A percentile compares a stretch with the other conserved stretches of the same genome.
Conservation (phyloP, 2,797 vertebrate species). For the Falco berigora region DNA sequence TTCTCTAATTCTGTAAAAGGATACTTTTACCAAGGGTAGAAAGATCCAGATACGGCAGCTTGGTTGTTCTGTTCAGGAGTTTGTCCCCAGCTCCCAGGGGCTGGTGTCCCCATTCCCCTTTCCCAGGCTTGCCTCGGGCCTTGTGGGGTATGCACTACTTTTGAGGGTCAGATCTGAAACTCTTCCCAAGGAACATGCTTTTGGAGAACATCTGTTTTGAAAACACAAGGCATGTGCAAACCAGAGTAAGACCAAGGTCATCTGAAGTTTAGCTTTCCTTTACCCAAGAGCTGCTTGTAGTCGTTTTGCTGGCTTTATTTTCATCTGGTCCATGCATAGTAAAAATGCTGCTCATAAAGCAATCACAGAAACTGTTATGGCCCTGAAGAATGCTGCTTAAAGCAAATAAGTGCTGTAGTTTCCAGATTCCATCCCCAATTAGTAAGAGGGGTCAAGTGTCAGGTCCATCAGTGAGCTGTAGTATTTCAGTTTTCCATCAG, state of each 20-base stretch:
- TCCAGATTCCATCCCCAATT: constrained; percentile 53
- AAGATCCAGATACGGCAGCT: background rate
- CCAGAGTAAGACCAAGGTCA: constrained; percentile 36
- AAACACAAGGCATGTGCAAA: constrained; percentile 31
- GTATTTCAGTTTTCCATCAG: constrained; percentile 46
- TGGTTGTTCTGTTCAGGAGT: background rate
- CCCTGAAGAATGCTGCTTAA: constrained; percentile 43
- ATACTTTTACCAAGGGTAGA: background rate
- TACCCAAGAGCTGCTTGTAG: background rate
- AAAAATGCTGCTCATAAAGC: constrained; percentile 14
- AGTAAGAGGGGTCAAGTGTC: constrained; percentile 51
- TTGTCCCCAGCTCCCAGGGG: background rate
- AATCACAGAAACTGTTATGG: constrained; percentile 15
- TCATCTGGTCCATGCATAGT: constrained; percentile 8
- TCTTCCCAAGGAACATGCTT: background rate
- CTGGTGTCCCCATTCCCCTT: background rate
- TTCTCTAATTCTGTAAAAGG: background rate
- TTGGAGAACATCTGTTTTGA: constrained; percentile 54
- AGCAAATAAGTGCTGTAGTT: constrained; percentile 31
- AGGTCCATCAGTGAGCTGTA: constrained; percentile 28
- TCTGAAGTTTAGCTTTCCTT: constrained; percentile 39
- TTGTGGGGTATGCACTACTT: background rate
- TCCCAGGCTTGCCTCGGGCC: background rate
- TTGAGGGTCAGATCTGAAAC: background rate
- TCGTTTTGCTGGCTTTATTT: constrained; percentile 14